Base-by-base conservation (phyloP, 2,797 vertebrate species). In the Gobio occitaniae region DNA sequence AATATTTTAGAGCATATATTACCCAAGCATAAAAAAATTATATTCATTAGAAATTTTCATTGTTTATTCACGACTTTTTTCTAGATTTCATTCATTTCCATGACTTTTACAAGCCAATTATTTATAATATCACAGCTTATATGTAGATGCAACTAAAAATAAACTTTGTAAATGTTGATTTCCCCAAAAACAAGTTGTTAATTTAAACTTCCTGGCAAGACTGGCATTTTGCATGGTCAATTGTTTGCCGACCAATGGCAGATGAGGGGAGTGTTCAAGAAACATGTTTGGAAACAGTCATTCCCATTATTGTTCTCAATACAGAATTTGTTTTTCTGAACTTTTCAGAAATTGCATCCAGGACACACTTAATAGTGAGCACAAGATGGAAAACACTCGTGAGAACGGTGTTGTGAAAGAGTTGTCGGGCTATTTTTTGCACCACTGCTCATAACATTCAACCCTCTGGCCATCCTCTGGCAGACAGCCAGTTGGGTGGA, bases 401-500 rank as follows among this genome's bases (percentile, higher is more conserved):
- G 83, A 80, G 41, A 69, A 84, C 21, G 61, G 72, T 76, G n/a
- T 72, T 56, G 66, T 75, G 74, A 87, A 80, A 88, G 69, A 38
- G 56, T 36, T 52, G 75, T 83, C 29, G 36, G 70, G 87, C 71
- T 75, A 80, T 66, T 71, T 85, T 83, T 68, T 68, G 86, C 76
- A 77, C 38, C 65, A 68, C 47, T 77, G 65, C 86, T 82, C 84
- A 86, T 86, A 84, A 86, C 47, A 80, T 79, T 86, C 74, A 83
- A 50, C 76, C 88, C 86, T 80, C 85, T 54, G 80, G 86, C 86
- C 66, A 78, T 83, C 50, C 80, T 81, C 56, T 89, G 86, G 83
- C 69, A 87, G 69, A 80, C 65, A 52, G 36, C 15, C 66, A 86
- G 52, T 56, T 50, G 75, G 70, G 82, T 86, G 82, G 68, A 72